Base-by-base conservation (phyloP, 2,113 vertebrate genomes). In the Mus pahari region DNA sequence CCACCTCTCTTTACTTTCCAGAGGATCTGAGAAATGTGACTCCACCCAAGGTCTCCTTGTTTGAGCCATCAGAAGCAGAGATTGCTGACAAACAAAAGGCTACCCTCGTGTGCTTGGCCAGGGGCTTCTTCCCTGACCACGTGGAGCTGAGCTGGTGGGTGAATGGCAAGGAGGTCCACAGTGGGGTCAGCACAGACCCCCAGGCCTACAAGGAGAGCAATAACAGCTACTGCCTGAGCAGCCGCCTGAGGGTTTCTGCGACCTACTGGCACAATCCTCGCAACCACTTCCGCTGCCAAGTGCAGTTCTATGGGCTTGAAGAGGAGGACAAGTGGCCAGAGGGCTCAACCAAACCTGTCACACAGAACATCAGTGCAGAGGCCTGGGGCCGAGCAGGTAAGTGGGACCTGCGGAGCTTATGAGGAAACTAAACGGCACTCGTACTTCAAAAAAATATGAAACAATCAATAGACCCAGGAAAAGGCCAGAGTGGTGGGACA, bases 71-170 rank as follows among this genome's bases (percentile, higher is more conserved):
- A 0, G 0, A 77, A 5, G 93, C 97, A 0, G 99, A 99, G 97
- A 97, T 99, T 55, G 0, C 82, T 31, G 12, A 95, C 22, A 98
- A 98, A 36, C 42, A 64, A 31, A 98, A 98, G 90, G 99, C 98
- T 97, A 99, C 99, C 0, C 77, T 99, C 14, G 98, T 99, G 3
- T 99, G 99, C 91, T 97, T 99, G 97, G 99, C 98, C 90, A 98
- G 92, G 0, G 96, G 53, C 42, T 99, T 99, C 98, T 99, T 98
- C 97, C 99, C 99, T 0, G 99, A 99, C 97, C 99, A 99, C n/a
- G 96, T 99, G 94, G 73, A 24, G 1, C 96, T 99, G n/a, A 62
- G 0, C 64, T 99, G 99, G 99, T 1, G 77, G 50, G n/a, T 98
- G 50, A 97, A 98, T 0, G 97, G 4, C 0, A 1, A 13, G 0